A percentile compares a stretch with the other conserved stretches of the same genome.
phyloP scores from a whole-genome alignment of 2,888 invertebrate genomes.

The Chrysolina haemoptera region DNA sequence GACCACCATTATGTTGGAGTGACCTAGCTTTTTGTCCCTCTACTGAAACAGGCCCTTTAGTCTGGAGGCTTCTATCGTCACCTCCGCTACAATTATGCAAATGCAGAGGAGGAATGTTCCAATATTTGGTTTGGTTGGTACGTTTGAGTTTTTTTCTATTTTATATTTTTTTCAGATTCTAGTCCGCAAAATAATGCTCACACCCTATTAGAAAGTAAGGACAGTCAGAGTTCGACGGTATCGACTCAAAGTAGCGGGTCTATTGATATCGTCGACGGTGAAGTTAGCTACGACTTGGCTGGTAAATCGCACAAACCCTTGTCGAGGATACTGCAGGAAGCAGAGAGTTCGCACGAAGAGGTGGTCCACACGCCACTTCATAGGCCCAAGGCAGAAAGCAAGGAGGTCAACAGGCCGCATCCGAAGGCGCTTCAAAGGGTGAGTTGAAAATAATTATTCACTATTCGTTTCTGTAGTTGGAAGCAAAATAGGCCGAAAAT shows the following conservation, averaged over 20 bases:
- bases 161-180: constrained; percentile 57
- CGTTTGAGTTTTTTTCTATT: no score
- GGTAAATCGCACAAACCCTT: constrained; percentile 80
- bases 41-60: no score
- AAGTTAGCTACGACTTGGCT: constrained; percentile 54
- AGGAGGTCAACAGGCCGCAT: constrained; percentile 72
- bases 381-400: constrained; percentile 52
- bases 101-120: no score
- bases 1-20: no score
- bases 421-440: constrained; percentile 77
- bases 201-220: constrained; percentile 62
- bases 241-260: constrained; percentile 62
- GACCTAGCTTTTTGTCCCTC: no score
- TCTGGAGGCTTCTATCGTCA: no score
- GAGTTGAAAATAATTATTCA: constrained; percentile 57
- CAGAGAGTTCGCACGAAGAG: constrained; percentile 42
- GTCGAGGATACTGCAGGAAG: constrained; percentile 70
- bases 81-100: no score
- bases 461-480: no score
- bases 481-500: no score
- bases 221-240: constrained; percentile 65
- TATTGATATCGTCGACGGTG: constrained; percentile 51
- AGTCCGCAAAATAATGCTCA: constrained; percentile 64
- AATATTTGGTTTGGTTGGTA: no score
- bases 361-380: constrained; percentile 55